Evolutionary conservation across 2,888 invertebrate genomes (phyloP).

Genomic region (Lepidochrysops patricia): DNA sequence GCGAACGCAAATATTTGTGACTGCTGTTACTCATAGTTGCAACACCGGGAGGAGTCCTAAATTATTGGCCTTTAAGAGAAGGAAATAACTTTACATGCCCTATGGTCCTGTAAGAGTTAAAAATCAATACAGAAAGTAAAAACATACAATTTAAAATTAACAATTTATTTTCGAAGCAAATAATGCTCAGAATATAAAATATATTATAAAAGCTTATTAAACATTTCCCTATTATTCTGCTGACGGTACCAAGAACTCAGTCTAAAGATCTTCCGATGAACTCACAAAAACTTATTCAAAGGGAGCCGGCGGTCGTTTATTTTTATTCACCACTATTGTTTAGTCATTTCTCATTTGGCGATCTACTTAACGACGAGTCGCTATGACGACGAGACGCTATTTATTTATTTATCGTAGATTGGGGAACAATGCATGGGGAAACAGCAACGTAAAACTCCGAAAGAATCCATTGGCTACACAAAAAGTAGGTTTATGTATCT

Average conservation of each 20-base stretch:
- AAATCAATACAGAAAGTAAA: no score
- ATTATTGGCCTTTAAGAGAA: no score
- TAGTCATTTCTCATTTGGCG: slow-evolving; percentile 59
- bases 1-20: no score
- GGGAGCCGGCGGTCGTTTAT: slow-evolving; percentile 59
- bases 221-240: slow-evolving; percentile 28
- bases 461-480: not conserved
- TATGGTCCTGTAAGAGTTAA: no score
- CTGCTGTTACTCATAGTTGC: no score
- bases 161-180: no score
- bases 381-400: slow-evolving; percentile 17
- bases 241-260: slow-evolving; percentile 47
- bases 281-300: slow-evolving; percentile 66
- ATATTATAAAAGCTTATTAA: not conserved
- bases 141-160: no score
- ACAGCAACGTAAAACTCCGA: not conserved
- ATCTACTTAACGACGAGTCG: slow-evolving; percentile 20
- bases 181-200: no score
- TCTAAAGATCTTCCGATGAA: slow-evolving; percentile 70
- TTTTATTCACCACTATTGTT: slow-evolving; percentile 66
- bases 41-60: no score
- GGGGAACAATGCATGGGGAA: not conserved
- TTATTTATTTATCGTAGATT: not conserved
- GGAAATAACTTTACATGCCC: no score
- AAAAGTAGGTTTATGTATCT: not conserved